Evolutionary conservation across 1,140 invertebrate genomes (phyloP), one percentile per base, ranked within the genome.

Genomic region (Drosophila kurseongensis): DNA sequence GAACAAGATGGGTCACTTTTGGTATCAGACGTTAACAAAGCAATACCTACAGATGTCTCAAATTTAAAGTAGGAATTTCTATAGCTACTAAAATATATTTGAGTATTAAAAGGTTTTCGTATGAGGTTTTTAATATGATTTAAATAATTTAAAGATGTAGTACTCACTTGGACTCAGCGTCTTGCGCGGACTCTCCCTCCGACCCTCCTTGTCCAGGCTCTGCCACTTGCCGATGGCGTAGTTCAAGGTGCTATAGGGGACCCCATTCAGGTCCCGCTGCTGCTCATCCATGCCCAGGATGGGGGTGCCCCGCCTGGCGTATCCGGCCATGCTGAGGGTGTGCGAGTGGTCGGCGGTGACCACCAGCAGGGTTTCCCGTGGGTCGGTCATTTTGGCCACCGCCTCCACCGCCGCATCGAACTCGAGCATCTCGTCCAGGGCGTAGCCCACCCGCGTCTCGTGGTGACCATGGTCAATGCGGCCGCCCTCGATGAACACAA

Each of bases 391-490:
- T 5, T 93, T 90, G 12, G 93, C 80, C 0, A 95, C 95, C 61
- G 91, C 93, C 52, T 94, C 91, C 13, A 97, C 93, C 0, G 96
- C 95, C 75, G 95, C 94, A 7, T 94, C 93, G 73, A 96, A 88
- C 94, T 95, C 84, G 93, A 94, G 65, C 6, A 95, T 95, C 91
- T 97, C 96, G 69, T 95, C 95, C 0, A 96, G 72, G 1, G 96
- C 95, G 14, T 95, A 92, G 7, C 93, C 93, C 0, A 95, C 95
- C 8, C 93, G 91, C 47, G 93, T 95, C 55, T 94, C 93, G 73
- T 96, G 96, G 85, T 97, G 95, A 0, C 94, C 96, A 65, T 95
- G 94, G 91, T 96, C 96, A 60, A 97, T 97, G 72, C 95, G 93
- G 1, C 95, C 96, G 59, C 94, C 95, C 92, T 95, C 95, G 14